Base-by-base conservation (phyloP, 2,888 invertebrate species). In the Pheosia gnoma region DNA sequence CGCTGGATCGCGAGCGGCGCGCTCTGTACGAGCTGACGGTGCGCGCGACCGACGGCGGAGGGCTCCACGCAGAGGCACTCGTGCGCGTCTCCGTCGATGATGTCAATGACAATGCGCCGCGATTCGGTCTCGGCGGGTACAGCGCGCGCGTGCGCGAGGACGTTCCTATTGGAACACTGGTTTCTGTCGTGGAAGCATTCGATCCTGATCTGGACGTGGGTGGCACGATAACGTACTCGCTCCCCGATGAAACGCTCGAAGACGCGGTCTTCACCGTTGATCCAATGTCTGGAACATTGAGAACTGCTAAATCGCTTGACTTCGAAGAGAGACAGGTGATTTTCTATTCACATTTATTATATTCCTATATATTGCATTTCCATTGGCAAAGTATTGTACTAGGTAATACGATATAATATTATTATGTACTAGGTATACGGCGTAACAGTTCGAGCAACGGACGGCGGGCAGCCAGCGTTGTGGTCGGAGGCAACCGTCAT, bases 51-150 rank as follows among this genome's bases (percentile, higher is more conserved):
- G 98, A 98, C 88, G 96, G 96, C 75, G 96, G 96, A 61, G 95
- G 96, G 58, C 92, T 98, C 57, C 95, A 96, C 70, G 96, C 98
- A 0, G 97, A 98, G 76, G 98, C 98, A 3, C 88, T 97, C 39
- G 96, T 99, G 38, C 95, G 97, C 68, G 96, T 98, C 55, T 95
- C 95, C 45, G 96, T 98, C 6, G 97, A 97, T 79, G 99, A 99
- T 87, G 96, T 98, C 58, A 99, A 99, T 89, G 99, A 97, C 88
- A 97, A 97, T 84, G 94, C 97, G 3, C 98, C 98, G 0, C 95
- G 94, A 67, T 99, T 98, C 85, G 96, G 96, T 43, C 94, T 97
- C 57, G 88, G 95, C 39, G 95, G 95, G 68, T 98, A 97, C 81
- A 85, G 94, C 52, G 97, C 98, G 49, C 97, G 97, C 82, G 96